Evolutionary conservation across 2,888 invertebrate genomes (phyloP).

Genomic region (Drosophila niveifrons): DNA sequence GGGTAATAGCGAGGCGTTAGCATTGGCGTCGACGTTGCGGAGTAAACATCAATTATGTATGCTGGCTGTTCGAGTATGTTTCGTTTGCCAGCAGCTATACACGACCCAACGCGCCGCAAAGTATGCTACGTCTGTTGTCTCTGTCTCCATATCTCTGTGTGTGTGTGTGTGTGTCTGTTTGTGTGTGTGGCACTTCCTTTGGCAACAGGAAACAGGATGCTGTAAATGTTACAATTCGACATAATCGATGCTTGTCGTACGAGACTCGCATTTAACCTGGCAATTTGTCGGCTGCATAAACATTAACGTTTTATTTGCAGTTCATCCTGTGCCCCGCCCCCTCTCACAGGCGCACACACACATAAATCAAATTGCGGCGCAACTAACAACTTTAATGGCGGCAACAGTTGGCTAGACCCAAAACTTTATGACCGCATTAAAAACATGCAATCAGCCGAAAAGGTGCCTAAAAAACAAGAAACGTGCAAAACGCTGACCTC

Average conservation of each 20-base stretch:
- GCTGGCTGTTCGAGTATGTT: slow-evolving; percentile 36
- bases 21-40: slow-evolving; percentile 19
- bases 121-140: slow-evolving; percentile 60
- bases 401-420: slow-evolving; percentile 26
- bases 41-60: slow-evolving; percentile 77
- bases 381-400: slow-evolving; percentile 35
- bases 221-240: slow-evolving; percentile 75
- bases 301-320: slow-evolving; percentile 74
- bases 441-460: slow-evolving; percentile 13
- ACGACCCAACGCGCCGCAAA: slow-evolving; percentile 70
- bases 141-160: slow-evolving; percentile 15
- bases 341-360: not conserved
- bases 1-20: slow-evolving; percentile 16
- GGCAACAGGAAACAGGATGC: slow-evolving; percentile 75
- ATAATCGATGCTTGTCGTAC: slow-evolving; percentile 81
- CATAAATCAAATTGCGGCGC: slow-evolving; percentile 60
- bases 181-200: slow-evolving; percentile 52
- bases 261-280: slow-evolving; percentile 78
- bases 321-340: slow-evolving; percentile 47
- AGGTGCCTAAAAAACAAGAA: slow-evolving; percentile 24
- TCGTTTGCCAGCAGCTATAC: slow-evolving; percentile 58
- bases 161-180: slow-evolving; percentile 8
- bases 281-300: slow-evolving; percentile 76
- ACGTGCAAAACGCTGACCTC: slow-evolving; percentile 53
- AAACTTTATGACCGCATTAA: slow-evolving; percentile 45